phyloP scores from a whole-genome alignment of 2,888 invertebrate genomes.

The Hartigia nigra region DNA sequence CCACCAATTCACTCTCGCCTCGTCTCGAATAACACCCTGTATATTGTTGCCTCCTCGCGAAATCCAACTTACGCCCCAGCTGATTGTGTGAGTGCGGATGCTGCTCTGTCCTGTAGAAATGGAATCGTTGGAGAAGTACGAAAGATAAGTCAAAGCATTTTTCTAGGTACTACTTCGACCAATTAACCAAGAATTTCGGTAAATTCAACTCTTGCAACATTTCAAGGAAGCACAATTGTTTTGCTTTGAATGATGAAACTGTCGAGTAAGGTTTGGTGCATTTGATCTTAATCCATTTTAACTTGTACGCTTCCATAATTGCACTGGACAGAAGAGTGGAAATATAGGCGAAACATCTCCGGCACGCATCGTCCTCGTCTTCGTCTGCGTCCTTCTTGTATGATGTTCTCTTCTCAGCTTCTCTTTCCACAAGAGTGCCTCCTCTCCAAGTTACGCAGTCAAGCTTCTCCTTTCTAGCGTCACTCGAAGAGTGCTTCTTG shows the following conservation, averaged over 20 bases:
- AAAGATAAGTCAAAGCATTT: too few species aligned
- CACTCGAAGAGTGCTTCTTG: neutral
- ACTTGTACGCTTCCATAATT: neutral
- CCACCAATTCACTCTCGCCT: too few species aligned
- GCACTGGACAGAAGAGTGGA: neutral
- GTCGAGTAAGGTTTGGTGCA: neutral
- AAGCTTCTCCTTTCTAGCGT: neutral
- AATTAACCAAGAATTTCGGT: neutral
- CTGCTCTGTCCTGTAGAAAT: neutral
- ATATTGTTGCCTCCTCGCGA: neutral
- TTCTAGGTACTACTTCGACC: too few species aligned
- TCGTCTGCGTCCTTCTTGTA: too few species aligned
- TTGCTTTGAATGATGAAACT: neutral
- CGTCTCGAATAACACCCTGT: too few species aligned
- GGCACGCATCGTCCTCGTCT: neutral
- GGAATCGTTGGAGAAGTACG: too few species aligned
- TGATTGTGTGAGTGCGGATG: neutral
- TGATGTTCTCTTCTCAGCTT: neutral
- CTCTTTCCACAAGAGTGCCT: neutral
- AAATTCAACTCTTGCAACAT: neutral
- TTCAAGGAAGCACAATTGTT: neutral
- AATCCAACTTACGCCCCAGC: neutral
- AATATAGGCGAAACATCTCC: neutral
- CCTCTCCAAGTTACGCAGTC: neutral
- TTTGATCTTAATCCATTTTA: neutral